Evolutionary conservation across 2,888 invertebrate species (phyloP).

Genomic region (Ectemnius cavifrons): DNA sequence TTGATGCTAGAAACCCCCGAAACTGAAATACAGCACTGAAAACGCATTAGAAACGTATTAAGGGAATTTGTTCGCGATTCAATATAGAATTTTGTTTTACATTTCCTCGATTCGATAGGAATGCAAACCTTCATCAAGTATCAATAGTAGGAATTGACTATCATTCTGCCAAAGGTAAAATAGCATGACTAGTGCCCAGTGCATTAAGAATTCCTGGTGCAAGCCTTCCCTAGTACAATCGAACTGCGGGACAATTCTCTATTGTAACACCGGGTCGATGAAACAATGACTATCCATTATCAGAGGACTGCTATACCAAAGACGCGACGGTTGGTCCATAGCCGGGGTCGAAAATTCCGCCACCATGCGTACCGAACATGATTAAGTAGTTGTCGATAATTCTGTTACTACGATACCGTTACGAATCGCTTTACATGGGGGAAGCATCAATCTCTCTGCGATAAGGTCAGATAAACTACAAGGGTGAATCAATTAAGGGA

Average conservation of each 20-base stretch:
- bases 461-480: no score
- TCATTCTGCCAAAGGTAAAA: neutral
- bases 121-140: no score
- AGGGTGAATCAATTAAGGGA: no score
- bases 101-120: no score
- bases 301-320: slow-evolving; percentile 32
- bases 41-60: no score
- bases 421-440: neutral
- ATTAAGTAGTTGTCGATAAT: slow-evolving; percentile 28
- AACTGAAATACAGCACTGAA: no score
- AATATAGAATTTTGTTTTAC: no score
- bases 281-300: slow-evolving; percentile 48
- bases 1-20: no score
- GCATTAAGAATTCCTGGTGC: slow-evolving; percentile 22
- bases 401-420: neutral
- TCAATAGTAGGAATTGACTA: no score
- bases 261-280: slow-evolving; percentile 28
- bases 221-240: slow-evolving; percentile 21
- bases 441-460: neutral
- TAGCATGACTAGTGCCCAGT: slow-evolving; percentile 16
- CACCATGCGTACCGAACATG: slow-evolving; percentile 30
- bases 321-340: slow-evolving; percentile 33
- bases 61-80: no score
- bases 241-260: slow-evolving; percentile 22
- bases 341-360: slow-evolving; percentile 20